Conservation (phyloP, 2,113 vertebrate species). For the Amblyopsis rosae region DNA sequence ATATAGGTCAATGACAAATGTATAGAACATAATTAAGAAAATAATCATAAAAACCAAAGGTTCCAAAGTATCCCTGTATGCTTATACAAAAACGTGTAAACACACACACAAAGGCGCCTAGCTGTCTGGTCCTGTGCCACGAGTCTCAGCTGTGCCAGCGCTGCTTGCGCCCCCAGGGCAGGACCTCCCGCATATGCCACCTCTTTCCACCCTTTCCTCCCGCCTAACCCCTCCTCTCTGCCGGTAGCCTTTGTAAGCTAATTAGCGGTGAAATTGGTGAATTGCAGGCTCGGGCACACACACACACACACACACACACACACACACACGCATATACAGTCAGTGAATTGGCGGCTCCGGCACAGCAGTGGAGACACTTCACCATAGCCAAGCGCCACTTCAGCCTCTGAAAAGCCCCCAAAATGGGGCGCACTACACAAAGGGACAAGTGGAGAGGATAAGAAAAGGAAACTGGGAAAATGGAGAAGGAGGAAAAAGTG, state of each 20-base stretch:
- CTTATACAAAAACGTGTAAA: not conserved
- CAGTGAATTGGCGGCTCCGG: too few relatives aligned
- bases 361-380: too few relatives aligned
- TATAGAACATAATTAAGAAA: too few relatives aligned
- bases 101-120: conserved; percentile 41
- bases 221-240: conserved; percentile 36
- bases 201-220: conserved; percentile 42
- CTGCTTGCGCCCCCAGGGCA: conserved; percentile 29
- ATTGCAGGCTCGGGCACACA: conserved; percentile 74
- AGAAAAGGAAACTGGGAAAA: conserved; percentile 37
- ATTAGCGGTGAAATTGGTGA: conserved; percentile 85
- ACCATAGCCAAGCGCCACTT: too few relatives aligned
- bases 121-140: conserved; percentile 71
- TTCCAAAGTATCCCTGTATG: not conserved
- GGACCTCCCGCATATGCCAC: conserved; percentile 65
- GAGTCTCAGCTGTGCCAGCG: conserved; percentile 78
- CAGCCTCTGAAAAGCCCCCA: conserved; percentile 16
- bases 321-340: too few relatives aligned
- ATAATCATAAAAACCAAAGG: too few relatives aligned
- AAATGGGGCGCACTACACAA: conserved; percentile 69
- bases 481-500: conserved; percentile 30
- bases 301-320: too few relatives aligned
- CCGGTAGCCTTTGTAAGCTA: conserved; percentile 78
- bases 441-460: conserved; percentile 58
- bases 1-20: too few relatives aligned